Percentiles rank a stretch among this genome's conserved stretches.
These are phyloP conservation scores for Napeogenes inachia DNA, from an alignment of 2,888 invertebrate species.

Conservation along the genomic window DNA sequence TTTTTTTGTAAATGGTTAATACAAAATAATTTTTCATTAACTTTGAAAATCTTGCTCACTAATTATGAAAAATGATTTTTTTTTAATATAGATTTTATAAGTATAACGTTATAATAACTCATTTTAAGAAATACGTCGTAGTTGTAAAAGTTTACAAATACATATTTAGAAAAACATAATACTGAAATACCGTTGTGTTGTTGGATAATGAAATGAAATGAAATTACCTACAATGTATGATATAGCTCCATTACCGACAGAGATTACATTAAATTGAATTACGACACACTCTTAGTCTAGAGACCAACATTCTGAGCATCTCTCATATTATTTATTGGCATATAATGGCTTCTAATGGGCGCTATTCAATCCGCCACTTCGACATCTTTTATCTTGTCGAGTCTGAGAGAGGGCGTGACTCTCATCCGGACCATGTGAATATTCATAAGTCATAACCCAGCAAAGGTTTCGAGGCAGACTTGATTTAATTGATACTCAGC, in stretches of 20 bases:
- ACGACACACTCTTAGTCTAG: constrained; percentile 52
- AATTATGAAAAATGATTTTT: too few relatives aligned
- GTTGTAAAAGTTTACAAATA: too few relatives aligned
- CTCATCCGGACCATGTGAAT: constrained; percentile 55
- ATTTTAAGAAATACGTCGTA: too few relatives aligned
- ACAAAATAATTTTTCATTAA: too few relatives aligned
- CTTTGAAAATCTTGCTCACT: too few relatives aligned
- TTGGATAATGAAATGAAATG: neutral
- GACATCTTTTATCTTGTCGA: constrained; percentile 61
- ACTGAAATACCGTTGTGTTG: neutral
- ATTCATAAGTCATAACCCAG: constrained; percentile 67
- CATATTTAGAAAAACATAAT: too few relatives aligned
- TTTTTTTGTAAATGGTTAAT: too few relatives aligned
- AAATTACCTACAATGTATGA: constrained; percentile 26
- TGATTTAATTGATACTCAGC: constrained; percentile 66
- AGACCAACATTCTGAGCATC: constrained; percentile 64
- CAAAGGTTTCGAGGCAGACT: constrained; percentile 45
- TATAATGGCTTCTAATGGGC: constrained; percentile 75
- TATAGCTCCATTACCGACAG: constrained; percentile 53
- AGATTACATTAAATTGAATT: constrained; percentile 64
- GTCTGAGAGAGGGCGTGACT: constrained; percentile 44
- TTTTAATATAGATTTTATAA: too few relatives aligned
- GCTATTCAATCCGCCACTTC: constrained; percentile 74
- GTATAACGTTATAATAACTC: too few relatives aligned
- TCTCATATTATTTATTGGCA: constrained; percentile 73